These are phyloP conservation scores for Omphaloscelis lunosa DNA, from an alignment of 2,888 invertebrate species.

Conservation along the genomic window DNA sequence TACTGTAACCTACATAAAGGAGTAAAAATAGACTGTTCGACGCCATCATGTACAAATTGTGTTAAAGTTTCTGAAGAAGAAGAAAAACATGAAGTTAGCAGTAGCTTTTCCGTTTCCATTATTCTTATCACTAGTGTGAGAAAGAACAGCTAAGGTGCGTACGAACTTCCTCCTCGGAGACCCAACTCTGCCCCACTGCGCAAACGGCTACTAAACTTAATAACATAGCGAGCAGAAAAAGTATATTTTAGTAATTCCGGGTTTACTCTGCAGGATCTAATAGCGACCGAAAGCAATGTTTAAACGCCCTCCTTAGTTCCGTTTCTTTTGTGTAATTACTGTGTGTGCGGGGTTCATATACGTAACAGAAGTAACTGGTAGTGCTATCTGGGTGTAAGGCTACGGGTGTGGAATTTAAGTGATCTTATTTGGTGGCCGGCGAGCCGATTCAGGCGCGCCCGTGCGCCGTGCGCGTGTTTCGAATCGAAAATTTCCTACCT, in stretches of 20 bases:
- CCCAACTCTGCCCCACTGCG: constrained; percentile 64
- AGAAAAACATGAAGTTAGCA: constrained; percentile 51
- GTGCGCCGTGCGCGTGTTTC: constrained; percentile 81
- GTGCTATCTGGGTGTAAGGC: constrained; percentile 84
- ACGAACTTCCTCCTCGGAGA: constrained; percentile 55
- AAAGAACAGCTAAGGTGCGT: constrained; percentile 55
- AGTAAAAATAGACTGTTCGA: constrained; percentile 64
- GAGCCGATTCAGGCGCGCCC: constrained; percentile 82
- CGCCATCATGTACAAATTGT: constrained; percentile 40
- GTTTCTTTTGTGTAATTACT: constrained; percentile 89
- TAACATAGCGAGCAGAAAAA: constrained; percentile 70
- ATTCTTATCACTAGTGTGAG: constrained; percentile 48
- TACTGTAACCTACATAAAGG: constrained; percentile 71
- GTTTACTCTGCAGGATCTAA: constrained; percentile 75
- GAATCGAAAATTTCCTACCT: constrained; percentile 84
- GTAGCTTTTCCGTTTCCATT: constrained; percentile 52
- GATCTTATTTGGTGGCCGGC: constrained; percentile 85
- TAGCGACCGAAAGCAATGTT: constrained; percentile 78
- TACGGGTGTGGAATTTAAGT: constrained; percentile 88
- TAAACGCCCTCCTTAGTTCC: constrained; percentile 80
- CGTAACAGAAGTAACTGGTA: constrained; percentile 83
- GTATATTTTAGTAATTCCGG: constrained; percentile 76
- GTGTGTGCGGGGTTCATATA: constrained; percentile 82
- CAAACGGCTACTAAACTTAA: constrained; percentile 73
- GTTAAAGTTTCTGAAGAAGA: constrained; percentile 48